Evolutionary conservation across 2,113 vertebrate genomes (phyloP), one percentile per base, ranked within the genome.

Genomic region (Donacobius atricapilla): DNA sequence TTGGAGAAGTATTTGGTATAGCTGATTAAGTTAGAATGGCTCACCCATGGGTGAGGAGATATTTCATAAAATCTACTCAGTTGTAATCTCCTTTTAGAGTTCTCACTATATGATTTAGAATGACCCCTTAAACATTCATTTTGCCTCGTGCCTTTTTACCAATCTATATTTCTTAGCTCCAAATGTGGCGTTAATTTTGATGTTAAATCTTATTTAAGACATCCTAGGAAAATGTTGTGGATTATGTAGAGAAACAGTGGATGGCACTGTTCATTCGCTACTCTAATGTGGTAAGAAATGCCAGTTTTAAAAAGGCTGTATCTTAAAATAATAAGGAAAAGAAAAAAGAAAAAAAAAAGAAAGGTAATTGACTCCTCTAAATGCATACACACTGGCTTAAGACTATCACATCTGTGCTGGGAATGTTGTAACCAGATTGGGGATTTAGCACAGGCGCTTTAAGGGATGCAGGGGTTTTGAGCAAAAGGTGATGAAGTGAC

Each of bases 181-280:
- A 57, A 77, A 56, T 1, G 6, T 33, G 45, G 15, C 3, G 1
- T 48, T 79, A 58, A 18, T 79, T 84, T 83, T 75, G 33, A 54
- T 50, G 10, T 51, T 70, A 54, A 63, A 61, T 69, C 61, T 65
- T 85, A 69, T 54, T 80, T 72, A 73, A 95, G 50, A n/a, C 72
- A 25, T 64, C 71, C 17, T 51, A 61, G 54, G 54, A 81, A 86
- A 63, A 51, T 9, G 15, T 37, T 93, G 96, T 95, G 94, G 93
- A 88, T 97, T 90, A 91, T 44, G 57, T 64, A 75, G 79, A 93
- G 84, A 63, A 95, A 97, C 97, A 96, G 96, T 94, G 95, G 96
- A 96, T 97, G 96, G 96, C 96, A 97, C 71, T 97, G 96, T 97
- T 97, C 71, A 63, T 96, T 97, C 83, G 51, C 79, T 92, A 31